These are phyloP conservation scores for Mormyrops attenuatus DNA, from an alignment of 2,797 vertebrate genomes.

Conservation along the genomic window DNA sequence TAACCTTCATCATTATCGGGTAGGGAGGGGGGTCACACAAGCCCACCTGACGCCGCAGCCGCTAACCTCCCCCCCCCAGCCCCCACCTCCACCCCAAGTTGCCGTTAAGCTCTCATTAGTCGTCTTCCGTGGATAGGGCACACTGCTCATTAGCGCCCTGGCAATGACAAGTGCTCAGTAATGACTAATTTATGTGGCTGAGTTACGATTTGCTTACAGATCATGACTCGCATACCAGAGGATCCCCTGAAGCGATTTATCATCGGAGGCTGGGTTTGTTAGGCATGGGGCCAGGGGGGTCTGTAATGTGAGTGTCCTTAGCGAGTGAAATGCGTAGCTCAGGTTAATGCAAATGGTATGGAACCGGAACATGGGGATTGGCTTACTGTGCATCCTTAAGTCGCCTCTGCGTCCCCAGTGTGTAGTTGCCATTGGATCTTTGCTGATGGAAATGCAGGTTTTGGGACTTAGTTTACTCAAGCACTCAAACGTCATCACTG, in stretches of 20 bases:
- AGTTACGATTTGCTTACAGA: neutral
- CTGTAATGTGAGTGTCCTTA: neutral
- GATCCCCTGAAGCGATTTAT: neutral
- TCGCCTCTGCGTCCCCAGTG: neutral
- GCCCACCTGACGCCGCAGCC: neutral
- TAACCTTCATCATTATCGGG: neutral
- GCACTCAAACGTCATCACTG: neutral
- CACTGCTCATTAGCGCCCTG: neutral
- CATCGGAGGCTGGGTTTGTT: neutral
- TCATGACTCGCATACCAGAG: neutral
- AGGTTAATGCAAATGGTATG: neutral
- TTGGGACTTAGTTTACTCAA: neutral
- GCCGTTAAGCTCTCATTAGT: conserved; percentile 23
- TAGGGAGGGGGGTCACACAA: neutral
- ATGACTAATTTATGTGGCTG: conserved; percentile 23
- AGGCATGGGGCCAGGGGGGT: neutral
- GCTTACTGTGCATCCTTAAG: neutral
- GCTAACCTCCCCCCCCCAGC: neutral
- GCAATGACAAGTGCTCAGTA: neutral
- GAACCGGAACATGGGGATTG: neutral
- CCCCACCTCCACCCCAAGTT: neutral
- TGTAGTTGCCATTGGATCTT: neutral
- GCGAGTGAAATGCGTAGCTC: neutral
- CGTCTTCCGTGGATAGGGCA: neutral
- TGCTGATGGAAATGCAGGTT: neutral